Percentiles rank a stretch among this genome's conserved stretches.
Evolutionary conservation across 2,888 invertebrate species (phyloP).

Genomic region (Aleiodes leptofemur): DNA sequence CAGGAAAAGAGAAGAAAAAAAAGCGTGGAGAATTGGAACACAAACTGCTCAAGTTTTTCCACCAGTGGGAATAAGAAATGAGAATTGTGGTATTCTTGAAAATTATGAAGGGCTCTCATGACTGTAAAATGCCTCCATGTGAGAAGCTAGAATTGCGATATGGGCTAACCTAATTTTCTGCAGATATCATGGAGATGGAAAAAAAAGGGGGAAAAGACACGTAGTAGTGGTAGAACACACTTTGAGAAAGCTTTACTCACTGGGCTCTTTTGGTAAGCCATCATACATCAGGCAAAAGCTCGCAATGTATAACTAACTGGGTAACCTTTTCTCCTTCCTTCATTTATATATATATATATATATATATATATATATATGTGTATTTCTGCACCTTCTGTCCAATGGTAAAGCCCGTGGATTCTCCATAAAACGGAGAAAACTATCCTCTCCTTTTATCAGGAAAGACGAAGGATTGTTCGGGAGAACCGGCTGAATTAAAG

Average conservation of each 20-base stretch:
- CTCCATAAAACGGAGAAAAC: constrained; percentile 36
- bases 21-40: constrained; percentile 51
- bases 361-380: constrained; percentile 48
- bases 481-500: constrained; percentile 61
- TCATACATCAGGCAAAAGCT: constrained; percentile 63
- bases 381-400: constrained; percentile 49
- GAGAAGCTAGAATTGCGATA: constrained; percentile 54
- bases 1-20: background rate
- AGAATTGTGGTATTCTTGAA: constrained; percentile 38
- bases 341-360: constrained; percentile 46
- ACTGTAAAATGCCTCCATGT: constrained; percentile 49
- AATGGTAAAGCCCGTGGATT: constrained; percentile 44
- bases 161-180: constrained; percentile 55
- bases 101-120: constrained; percentile 53
- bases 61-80: constrained; percentile 28
- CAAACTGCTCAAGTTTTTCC: constrained; percentile 30
- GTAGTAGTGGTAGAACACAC: constrained; percentile 38
- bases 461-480: constrained; percentile 43
- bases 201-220: constrained; percentile 24
- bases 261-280: constrained; percentile 57
- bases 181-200: constrained; percentile 35
- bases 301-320: constrained; percentile 62
- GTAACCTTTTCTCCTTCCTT: constrained; percentile 59
- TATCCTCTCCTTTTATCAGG: background rate
- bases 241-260: constrained; percentile 57